phyloP scores from a whole-genome alignment of 1,140 invertebrate species.

The Hetaerina americana region DNA sequence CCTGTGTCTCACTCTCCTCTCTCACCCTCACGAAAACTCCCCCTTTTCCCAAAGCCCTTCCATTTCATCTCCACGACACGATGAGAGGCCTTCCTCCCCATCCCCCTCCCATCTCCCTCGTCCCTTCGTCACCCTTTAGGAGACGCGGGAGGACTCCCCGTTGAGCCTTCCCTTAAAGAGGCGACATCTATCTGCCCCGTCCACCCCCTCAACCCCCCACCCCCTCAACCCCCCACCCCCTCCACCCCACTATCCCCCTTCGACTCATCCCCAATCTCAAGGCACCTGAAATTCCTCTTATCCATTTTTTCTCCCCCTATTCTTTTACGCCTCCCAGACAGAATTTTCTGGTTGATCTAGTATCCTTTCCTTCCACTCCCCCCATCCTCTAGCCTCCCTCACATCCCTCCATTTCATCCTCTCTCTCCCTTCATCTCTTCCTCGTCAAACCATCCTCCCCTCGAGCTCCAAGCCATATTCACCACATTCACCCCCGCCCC shows the following conservation, averaged over 20 bases:
- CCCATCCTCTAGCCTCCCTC: no score
- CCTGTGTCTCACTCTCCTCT: not conserved
- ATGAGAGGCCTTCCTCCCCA: no score
- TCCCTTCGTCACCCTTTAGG: not conserved
- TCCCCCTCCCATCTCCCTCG: not conserved
- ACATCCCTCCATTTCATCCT: no score
- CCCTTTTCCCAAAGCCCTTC: not conserved
- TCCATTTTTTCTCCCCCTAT: not conserved
- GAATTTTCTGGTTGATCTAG: not conserved
- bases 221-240: not conserved
- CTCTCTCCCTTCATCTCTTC: no score
- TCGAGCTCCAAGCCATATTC: no score
- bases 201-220: not conserved
- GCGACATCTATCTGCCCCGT: not conserved
- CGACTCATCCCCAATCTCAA: not conserved
- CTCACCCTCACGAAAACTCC: no score
- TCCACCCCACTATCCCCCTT: not conserved
- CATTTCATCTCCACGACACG: not conserved
- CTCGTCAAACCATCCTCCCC: no score
- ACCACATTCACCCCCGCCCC: no score
- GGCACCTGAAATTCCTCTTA: not conserved
- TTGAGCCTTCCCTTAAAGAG: not conserved
- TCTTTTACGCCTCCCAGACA: not conserved
- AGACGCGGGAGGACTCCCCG: not conserved
- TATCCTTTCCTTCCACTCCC: no score